Percentiles rank a stretch among this genome's conserved stretches.
Evolutionary conservation across 2,888 invertebrate species (phyloP).

Genomic region (Dioctria rufipes): DNA sequence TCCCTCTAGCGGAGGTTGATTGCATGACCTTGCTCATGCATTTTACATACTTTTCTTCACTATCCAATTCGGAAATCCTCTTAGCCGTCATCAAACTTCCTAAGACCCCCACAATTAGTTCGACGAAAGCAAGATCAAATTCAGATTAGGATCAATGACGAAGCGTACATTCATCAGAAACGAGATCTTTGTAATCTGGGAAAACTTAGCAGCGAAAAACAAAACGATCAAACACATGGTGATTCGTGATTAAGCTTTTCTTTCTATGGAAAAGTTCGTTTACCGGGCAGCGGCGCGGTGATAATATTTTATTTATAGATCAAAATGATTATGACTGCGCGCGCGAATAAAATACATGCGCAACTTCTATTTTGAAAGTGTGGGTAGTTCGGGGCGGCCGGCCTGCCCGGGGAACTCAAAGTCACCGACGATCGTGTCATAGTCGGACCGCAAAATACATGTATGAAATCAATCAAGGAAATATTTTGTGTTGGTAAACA

Average conservation of each 20-base stretch:
- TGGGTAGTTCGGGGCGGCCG: too few relatives aligned
- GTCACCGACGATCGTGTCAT: too few relatives aligned
- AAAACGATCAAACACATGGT: conserved; percentile 24
- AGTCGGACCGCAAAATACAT: neutral
- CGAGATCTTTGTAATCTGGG: conserved; percentile 29
- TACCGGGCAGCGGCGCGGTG: neutral
- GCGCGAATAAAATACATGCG: neutral
- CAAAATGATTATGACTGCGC: neutral
- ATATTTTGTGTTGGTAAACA: neutral
- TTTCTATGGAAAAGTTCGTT: conserved; percentile 2
- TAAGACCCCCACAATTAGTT: neutral
- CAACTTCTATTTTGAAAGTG: conserved; percentile 1
- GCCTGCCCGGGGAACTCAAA: neutral
- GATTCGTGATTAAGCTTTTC: conserved; percentile 27
- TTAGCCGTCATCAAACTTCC: neutral
- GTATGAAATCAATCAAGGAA: neutral
- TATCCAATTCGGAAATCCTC: neutral
- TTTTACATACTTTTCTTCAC: neutral
- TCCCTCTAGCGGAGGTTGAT: conserved; percentile 8
- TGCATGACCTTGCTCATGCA: conserved; percentile 14
- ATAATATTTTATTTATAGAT: conserved; percentile 38
- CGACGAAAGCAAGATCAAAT: conserved; percentile 1
- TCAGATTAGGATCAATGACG: conserved; percentile 9
- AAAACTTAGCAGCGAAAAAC: neutral
- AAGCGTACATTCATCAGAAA: neutral